Base-by-base conservation (phyloP, 2,888 invertebrate species). In the Diaphora mendica region DNA sequence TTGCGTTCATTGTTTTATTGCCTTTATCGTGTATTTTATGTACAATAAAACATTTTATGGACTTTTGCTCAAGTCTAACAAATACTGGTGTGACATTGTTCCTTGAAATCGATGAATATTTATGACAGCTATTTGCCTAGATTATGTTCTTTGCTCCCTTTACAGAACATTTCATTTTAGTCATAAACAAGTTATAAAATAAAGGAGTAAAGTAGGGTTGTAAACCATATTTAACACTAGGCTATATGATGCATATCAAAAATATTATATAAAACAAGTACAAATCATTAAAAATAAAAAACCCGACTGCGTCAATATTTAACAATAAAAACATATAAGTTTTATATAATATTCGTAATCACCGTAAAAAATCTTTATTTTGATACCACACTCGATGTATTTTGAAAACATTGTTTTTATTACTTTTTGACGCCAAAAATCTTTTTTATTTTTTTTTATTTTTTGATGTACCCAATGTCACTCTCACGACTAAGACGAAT, bases 21-120 rank as follows among this genome's bases (percentile, higher is more conserved):
- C 71, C 64, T 75, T 81, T 74, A 81, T 84, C 82, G 75, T 74
- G 62, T 79, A 84, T 82, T 82, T 83, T 82, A 83, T 77, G 71
- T 67, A 74, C 76, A 81, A 82, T 83, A 85, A 82, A 83, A 79
- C 67, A 64, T 83, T 83, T 84, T 77, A 76, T 74, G 72, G 70
- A 69, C 73, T 79, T 73, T 82, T 76, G 71, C 68, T 69, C 77
- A 73, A 67, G 74, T 72, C 67, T 78, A 66, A 62, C 75, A 74
- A 75, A 77, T 72, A 71, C 75, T 68, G 77, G 64, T 75, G 74
- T 76, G 77, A 79, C 76, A 82, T 84, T 75, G 76, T 79, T 75
- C 76, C 59, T 80, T 74, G 72, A 44, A 75, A 76, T 75, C 48
- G 64, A 71, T 74, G 48, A 76, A 74, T 77, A 78, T 79, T 79